Conservation (phyloP, 2,113 vertebrate species). For the Dermatemys mawii region DNA sequence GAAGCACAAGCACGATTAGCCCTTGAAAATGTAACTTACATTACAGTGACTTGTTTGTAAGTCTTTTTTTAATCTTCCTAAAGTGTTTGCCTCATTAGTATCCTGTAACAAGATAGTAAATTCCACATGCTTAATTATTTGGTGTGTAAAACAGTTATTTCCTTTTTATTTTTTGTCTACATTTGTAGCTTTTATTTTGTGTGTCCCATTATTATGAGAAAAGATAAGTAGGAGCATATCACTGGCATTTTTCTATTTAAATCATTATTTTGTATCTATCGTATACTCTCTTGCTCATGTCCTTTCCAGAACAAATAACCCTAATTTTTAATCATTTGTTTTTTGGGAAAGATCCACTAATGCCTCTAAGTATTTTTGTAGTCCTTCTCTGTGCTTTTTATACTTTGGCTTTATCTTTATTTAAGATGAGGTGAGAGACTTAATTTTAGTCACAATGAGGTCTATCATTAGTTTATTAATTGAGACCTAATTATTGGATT, state of each 20-base stretch:
- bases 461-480: slow-evolving; percentile 27
- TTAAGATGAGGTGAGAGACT: slow-evolving; percentile 12
- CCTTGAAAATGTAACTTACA: not conserved
- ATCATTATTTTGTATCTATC: not conserved
- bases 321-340: slow-evolving; percentile 7
- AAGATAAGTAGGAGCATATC: not conserved
- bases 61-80: not conserved
- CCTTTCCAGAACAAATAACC: not conserved
- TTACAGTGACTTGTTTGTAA: not conserved
- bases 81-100: not conserved
- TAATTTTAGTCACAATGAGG: slow-evolving; percentile 11
- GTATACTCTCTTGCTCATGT: not conserved
- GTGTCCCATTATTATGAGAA: not conserved
- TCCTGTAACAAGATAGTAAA: not conserved
- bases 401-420: not conserved
- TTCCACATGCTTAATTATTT: not conserved
- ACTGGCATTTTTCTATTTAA: not conserved
- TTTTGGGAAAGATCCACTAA: not conserved
- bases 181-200: fast-evolving
- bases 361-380: not conserved
- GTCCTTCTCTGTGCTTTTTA: slow-evolving; percentile 1
- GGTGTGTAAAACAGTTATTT: not conserved
- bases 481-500: slow-evolving; percentile 21
- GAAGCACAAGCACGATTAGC: not conserved
- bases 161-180: not conserved